A percentile compares a stretch with the other conserved stretches of the same genome.
These are phyloP conservation scores for Tachysurus fulvidraco DNA, from an alignment of 2,113 vertebrate species.

Conservation along the genomic window DNA sequence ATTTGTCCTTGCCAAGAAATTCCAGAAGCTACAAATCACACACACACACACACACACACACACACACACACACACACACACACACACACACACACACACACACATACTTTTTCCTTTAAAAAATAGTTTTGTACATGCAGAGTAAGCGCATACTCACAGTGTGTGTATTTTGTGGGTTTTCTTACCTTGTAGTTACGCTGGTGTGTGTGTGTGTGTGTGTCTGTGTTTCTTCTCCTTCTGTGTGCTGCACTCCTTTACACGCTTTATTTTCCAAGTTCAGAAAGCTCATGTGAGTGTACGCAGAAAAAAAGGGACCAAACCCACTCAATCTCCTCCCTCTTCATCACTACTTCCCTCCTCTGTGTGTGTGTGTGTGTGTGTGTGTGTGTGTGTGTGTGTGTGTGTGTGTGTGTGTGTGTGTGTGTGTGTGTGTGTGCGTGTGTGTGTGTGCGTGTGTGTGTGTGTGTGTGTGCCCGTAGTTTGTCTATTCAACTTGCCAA, in stretches of 20 bases:
- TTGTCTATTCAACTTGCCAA: background rate
- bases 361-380: background rate
- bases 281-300: slow-evolving; percentile 11
- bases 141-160: background rate
- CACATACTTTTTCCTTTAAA: background rate
- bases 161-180: background rate
- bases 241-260: background rate
- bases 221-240: background rate
- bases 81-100: background rate
- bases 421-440: slow-evolving; percentile 10
- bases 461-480: background rate
- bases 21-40: background rate
- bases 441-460: background rate
- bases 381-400: slow-evolving; percentile 7
- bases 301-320: background rate
- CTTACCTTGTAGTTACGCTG: slow-evolving; percentile 7
- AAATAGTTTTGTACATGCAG: background rate
- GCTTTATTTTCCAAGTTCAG: background rate
- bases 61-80: background rate
- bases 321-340: slow-evolving; percentile 19
- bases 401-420: slow-evolving; percentile 5
- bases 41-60: background rate
- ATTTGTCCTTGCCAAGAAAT: background rate
- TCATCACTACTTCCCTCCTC: background rate
- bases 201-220: background rate